Percentiles rank a stretch among this genome's conserved stretches.
phyloP scores from a whole-genome alignment of 1,140 invertebrate species.

The Caenorhabditis elegans region WBcel235 BX284603.4:7228001-7228500 shows the following conservation, averaged over 20 bases:
- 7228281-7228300: neutral
- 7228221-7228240: conserved; percentile 54
- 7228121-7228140: too few species aligned
- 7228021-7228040: too few species aligned
- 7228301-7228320: conserved; percentile 45
- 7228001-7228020: too few species aligned
- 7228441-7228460: conserved; percentile 41
- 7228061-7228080: too few species aligned
- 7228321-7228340: conserved; percentile 54
- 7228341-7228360: conserved; percentile 45
- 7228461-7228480: conserved; percentile 40
- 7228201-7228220: conserved; percentile 35
- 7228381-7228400: conserved; percentile 52
- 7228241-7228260: conserved; percentile 44
- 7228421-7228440: conserved; percentile 39
- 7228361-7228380: neutral
- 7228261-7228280: conserved; percentile 46
- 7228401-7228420: conserved; percentile 53
- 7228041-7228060: too few species aligned
- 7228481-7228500: neutral
- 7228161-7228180: neutral
- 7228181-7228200: neutral
- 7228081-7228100: too few species aligned
- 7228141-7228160: neutral
- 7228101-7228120: too few species aligned